Evolutionary conservation across 2,797 vertebrate species (phyloP), one percentile per base, ranked within the genome.

Genomic region (Schizopygopsis pylzovi): DNA sequence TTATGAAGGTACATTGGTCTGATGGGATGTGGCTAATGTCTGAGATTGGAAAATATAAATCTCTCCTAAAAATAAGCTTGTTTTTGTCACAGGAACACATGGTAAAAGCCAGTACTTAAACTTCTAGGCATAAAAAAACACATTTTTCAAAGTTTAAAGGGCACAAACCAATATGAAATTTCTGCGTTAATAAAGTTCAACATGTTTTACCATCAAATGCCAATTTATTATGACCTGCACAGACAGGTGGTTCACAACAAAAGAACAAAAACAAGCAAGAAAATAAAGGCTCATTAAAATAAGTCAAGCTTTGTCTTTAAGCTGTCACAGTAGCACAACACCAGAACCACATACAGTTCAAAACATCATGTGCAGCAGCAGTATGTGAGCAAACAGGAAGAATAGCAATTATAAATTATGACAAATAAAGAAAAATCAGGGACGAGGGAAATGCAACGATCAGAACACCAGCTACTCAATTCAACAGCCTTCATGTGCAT

Each of bases 61-160:
- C 28, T 67, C 52, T 83, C 22, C 72, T 49, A 20, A 63, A 65
- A 75, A 83, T 76, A 39, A 65, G 59, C 81, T 65, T 76, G 56
- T 52, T 77, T 63, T 83, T 63, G 1, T 65, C 22, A n/a, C 22
- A 18, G 72, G 41, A 82, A 72, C 59, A 75, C 5, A 52, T 77
- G 47, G 45, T 86, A 86, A 85, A 86, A 47, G 71, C 85, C 47
- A 80, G 77, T 75, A 90, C 82, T 85, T 70, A 18, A 52, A 76
- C 37, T 70, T 78, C n/a, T 70, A 77, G 6, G 37, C 25, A 1
- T 56, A 88, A 33, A 83, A 67, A 41, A 39, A 78, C 22, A 15
- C 77, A n/a, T 39, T 41, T 45, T 88, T 83, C 85, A 20, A 81
- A 65, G 28, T 33, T 81, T 86, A 90, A 89, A 92, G 89, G 81